phyloP scores from a whole-genome alignment of 2,888 invertebrate species.

The Zonitis immaculata region DNA sequence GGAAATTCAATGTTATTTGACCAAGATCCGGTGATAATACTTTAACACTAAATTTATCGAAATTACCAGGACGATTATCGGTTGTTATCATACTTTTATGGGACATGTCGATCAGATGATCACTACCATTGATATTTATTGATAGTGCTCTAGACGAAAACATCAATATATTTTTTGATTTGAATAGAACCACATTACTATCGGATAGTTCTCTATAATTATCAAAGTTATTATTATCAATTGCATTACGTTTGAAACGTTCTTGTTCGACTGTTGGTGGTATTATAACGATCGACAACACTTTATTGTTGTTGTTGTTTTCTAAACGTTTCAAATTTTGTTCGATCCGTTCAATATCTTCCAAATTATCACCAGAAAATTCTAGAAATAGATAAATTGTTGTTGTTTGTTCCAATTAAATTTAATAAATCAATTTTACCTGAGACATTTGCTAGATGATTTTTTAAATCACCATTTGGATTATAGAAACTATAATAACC shows the following conservation, averaged over 20 bases:
- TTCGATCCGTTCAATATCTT: background rate
- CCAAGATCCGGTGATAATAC: slow-evolving; percentile 36
- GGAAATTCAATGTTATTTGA: slow-evolving; percentile 42
- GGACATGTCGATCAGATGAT: slow-evolving; percentile 24
- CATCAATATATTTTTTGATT: slow-evolving; percentile 31
- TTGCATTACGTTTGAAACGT: slow-evolving; percentile 11
- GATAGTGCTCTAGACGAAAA: slow-evolving; percentile 40
- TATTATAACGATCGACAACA: slow-evolving; percentile 23
- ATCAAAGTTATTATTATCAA: slow-evolving; percentile 18
- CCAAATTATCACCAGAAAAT: slow-evolving; percentile 3
- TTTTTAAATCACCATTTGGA: slow-evolving; percentile 34
- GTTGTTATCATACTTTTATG: slow-evolving; percentile 31
- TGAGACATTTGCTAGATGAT: slow-evolving; percentile 36
- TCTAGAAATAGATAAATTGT: slow-evolving; percentile 5
- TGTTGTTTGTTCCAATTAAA: background rate
- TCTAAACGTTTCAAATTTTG: background rate
- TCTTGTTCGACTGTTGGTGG: slow-evolving; percentile 16
- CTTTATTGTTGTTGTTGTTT: slow-evolving; percentile 12
- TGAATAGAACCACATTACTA: slow-evolving; percentile 41
- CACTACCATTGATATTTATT: slow-evolving; percentile 31
- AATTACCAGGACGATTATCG: slow-evolving; percentile 24
- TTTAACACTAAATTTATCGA: slow-evolving; percentile 37
- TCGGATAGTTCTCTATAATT: slow-evolving; percentile 4
- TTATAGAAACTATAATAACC: slow-evolving; percentile 40
- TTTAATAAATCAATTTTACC: slow-evolving; percentile 33